A percentile compares a stretch with the other conserved stretches of the same genome.
Conservation (phyloP, 35 echinoderm and acorn worm genomes). For the Amphiura filiformis region DNA sequence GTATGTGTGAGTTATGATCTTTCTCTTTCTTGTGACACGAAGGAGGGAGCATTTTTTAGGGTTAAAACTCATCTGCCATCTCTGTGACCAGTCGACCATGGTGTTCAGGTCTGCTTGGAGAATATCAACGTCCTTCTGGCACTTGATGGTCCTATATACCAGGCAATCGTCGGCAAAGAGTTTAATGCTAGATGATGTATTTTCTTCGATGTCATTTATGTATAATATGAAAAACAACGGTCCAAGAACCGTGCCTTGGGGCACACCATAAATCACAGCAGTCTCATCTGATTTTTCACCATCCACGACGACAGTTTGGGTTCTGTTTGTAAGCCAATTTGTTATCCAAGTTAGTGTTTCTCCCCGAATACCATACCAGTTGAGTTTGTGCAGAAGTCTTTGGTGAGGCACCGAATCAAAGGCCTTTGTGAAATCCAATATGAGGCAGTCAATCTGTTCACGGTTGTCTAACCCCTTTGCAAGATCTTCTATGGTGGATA, state of each 20-base stretch:
- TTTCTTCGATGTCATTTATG: no score
- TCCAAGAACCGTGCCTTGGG: no score
- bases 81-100: neutral
- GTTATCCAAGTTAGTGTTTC: neutral
- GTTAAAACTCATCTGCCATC: no score
- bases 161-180: no score
- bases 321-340: no score
- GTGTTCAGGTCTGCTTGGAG: constrained; percentile 1
- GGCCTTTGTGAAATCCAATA: neutral
- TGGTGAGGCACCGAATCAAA: neutral
- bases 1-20: constrained; percentile 18
- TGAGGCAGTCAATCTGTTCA: no score
- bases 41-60: no score
- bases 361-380: neutral
- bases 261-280: neutral
- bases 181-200: no score
- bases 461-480: no score
- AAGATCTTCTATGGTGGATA: neutral
- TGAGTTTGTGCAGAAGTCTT: neutral
- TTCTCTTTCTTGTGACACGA: no score
- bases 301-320: neutral
- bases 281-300: neutral
- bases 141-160: constrained; percentile 25
- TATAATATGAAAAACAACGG: no score
- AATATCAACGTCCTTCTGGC: neutral